Evolutionary conservation across 2,888 invertebrate genomes (phyloP).

Genomic region (Eurois occulta): DNA sequence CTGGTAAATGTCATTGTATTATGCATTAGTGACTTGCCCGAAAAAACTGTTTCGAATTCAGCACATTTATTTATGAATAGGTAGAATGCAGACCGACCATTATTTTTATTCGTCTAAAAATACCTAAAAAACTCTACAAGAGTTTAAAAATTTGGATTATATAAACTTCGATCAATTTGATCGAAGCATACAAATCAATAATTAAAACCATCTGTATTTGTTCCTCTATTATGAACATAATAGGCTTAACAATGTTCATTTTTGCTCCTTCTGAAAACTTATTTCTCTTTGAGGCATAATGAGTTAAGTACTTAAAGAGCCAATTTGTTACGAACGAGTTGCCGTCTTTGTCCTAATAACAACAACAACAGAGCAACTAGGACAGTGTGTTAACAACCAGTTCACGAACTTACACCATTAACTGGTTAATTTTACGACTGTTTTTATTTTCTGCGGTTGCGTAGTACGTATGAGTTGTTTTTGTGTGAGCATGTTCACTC

Average conservation of each 20-base stretch:
- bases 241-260: neutral
- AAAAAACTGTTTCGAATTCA: neutral
- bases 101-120: neutral
- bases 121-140: neutral
- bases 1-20: neutral
- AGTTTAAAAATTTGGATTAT: too few species aligned
- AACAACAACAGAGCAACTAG: constrained; percentile 36
- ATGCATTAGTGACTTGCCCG: neutral
- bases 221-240: neutral
- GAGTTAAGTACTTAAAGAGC: neutral
- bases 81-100: too few species aligned
- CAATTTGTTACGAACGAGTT: constrained; percentile 8
- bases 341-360: neutral
- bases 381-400: constrained; percentile 50
- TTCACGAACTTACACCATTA: constrained; percentile 23
- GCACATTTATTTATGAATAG: neutral
- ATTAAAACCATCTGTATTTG: neutral
- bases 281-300: neutral
- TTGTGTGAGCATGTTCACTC: constrained; percentile 2
- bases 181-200: too few species aligned
- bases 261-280: neutral
- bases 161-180: too few species aligned
- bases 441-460: constrained; percentile 40
- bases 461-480: constrained; percentile 1
- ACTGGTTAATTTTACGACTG: constrained; percentile 42